Conservation (phyloP, 2,113 vertebrate species). For the Brachypodius melanocephalos region DNA sequence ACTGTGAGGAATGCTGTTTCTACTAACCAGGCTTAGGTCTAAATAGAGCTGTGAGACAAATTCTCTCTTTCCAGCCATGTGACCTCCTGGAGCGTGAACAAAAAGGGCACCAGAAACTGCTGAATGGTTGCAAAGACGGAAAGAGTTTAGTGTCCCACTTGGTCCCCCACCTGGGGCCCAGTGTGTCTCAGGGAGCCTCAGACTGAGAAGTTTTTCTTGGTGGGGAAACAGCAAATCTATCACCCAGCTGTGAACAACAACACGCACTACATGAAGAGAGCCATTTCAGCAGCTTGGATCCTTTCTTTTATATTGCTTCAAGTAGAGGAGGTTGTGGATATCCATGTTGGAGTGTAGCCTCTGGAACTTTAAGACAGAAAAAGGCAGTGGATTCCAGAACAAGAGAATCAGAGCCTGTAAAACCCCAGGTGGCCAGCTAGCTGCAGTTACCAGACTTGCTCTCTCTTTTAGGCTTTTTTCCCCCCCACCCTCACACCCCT, state of each 20-base stretch:
- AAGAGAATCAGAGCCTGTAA: background rate
- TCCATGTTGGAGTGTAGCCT: background rate
- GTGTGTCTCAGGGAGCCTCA: background rate
- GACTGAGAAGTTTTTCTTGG: background rate
- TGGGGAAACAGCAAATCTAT: background rate
- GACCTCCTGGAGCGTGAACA: background rate
- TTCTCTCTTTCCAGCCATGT: background rate
- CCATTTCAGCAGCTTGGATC: background rate
- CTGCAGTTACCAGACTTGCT: background rate
- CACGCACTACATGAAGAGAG: background rate
- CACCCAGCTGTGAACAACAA: background rate
- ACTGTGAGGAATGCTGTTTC: slow-evolving; percentile 47
- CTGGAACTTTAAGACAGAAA: background rate
- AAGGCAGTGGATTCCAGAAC: background rate
- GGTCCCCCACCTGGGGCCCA: background rate
- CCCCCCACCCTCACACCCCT: accelerated
- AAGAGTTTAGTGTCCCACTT: background rate
- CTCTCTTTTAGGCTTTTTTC: background rate
- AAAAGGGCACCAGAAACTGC: background rate
- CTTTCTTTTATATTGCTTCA: background rate
- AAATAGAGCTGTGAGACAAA: slow-evolving; percentile 46
- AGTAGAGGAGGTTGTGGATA: background rate
- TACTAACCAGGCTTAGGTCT: slow-evolving; percentile 36
- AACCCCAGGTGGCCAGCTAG: background rate
- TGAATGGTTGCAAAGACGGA: background rate